Percentiles rank a stretch among this genome's conserved stretches.
phyloP scores from a whole-genome alignment of 2,888 invertebrate genomes.

The Mylabris sibirica region DNA sequence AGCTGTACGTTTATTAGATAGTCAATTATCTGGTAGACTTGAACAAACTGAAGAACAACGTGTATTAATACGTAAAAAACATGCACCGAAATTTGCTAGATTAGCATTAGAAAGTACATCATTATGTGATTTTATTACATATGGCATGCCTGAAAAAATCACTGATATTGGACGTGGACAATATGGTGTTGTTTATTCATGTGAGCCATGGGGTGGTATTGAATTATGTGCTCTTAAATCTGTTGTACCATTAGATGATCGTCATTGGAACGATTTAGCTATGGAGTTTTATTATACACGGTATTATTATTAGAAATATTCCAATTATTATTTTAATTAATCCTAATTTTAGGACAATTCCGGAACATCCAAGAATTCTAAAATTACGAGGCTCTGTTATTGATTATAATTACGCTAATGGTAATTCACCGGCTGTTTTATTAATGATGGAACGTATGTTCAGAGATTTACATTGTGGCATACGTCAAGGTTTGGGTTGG shows the following conservation, averaged over 20 bases:
- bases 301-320: constrained; percentile 55
- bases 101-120: constrained; percentile 85
- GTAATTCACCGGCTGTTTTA: constrained; percentile 76
- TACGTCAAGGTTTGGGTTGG: constrained; percentile 73
- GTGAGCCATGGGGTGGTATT: constrained; percentile 76
- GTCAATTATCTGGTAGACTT: constrained; percentile 74
- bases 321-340: background rate
- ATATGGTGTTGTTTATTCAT: constrained; percentile 87
- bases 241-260: constrained; percentile 86
- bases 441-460: constrained; percentile 79
- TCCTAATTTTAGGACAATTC: constrained; percentile 71
- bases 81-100: constrained; percentile 83
- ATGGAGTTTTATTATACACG: constrained; percentile 92
- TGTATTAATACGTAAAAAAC: constrained; percentile 75
- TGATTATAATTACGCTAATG: constrained; percentile 76
- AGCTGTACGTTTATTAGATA: constrained; percentile 75
- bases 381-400: constrained; percentile 81
- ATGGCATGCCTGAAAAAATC: constrained; percentile 73
- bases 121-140: constrained; percentile 77
- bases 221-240: constrained; percentile 87
- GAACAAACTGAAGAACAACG: constrained; percentile 84
- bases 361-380: constrained; percentile 81
- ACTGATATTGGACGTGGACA: constrained; percentile 82
- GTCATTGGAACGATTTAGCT: constrained; percentile 89
- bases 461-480: constrained; percentile 81